Evolutionary conservation across 2,797 vertebrate genomes (phyloP).

Genomic region (Thalassophryne amazonica): DNA sequence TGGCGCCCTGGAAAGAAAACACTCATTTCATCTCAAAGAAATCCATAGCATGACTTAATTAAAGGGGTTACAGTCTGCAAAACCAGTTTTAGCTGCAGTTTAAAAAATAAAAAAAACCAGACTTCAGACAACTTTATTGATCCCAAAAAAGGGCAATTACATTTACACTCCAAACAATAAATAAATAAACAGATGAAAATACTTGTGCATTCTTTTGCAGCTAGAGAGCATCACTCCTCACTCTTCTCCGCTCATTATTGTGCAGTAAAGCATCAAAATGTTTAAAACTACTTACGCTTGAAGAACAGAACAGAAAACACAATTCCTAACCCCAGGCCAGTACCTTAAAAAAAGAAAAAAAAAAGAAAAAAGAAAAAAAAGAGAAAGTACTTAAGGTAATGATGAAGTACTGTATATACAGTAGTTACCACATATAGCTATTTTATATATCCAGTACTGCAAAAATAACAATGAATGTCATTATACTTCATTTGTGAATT

Average conservation of each 20-base stretch:
- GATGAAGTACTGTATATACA: neutral
- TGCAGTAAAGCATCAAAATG: neutral
- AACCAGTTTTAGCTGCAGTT: too few relatives aligned
- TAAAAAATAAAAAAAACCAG: too few relatives aligned
- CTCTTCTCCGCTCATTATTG: neutral
- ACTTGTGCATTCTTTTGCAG: neutral
- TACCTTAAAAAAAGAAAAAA: conserved; percentile 75
- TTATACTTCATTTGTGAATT: too few relatives aligned
- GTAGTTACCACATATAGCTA: neutral
- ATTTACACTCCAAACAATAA: too few relatives aligned
- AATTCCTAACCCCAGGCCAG: conserved; percentile 91
- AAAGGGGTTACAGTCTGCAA: too few relatives aligned
- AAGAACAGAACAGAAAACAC: conserved; percentile 96
- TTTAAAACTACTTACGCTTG: conserved; percentile 86
- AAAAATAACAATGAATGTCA: too few relatives aligned
- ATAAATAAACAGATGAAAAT: too few relatives aligned
- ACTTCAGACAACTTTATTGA: too few relatives aligned
- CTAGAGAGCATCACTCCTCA: neutral
- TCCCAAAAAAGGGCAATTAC: too few relatives aligned
- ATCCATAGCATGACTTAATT: too few relatives aligned
- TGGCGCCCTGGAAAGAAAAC: conserved; percentile 80
- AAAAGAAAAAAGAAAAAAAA: neutral
- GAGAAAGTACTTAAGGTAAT: neutral
- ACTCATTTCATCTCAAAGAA: neutral
- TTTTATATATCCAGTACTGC: too few relatives aligned